Percentiles rank a stretch among this genome's conserved stretches.
Conservation (phyloP, 2,888 invertebrate genomes). For the Zonitis immaculata region DNA sequence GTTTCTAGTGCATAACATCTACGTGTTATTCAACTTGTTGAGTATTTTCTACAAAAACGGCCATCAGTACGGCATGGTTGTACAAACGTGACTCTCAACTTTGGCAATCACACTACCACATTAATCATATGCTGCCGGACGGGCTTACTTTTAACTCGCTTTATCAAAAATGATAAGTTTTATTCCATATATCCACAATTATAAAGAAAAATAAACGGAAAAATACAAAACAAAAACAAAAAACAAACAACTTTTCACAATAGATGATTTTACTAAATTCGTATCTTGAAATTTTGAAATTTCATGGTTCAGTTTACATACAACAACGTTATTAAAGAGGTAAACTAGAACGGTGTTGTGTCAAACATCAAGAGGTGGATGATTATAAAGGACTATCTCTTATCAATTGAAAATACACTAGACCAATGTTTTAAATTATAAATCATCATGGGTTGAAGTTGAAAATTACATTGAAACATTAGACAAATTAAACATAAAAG, state of each 20-base stretch:
- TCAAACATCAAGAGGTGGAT: neutral
- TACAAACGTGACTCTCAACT: slow-evolving; percentile 39
- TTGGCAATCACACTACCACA: slow-evolving; percentile 37
- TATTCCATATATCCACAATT: neutral
- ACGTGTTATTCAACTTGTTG: slow-evolving; percentile 32
- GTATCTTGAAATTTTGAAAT: too few relatives aligned
- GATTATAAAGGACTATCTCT: slow-evolving; percentile 1
- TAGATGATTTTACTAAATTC: too few relatives aligned
- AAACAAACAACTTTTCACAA: too few relatives aligned
- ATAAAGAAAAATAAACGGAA: too few relatives aligned
- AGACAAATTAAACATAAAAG: neutral
- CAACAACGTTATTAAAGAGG: neutral
- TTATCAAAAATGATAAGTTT: slow-evolving; percentile 26
- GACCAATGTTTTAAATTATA: neutral
- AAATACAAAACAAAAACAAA: neutral
- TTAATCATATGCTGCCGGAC: slow-evolving; percentile 35
- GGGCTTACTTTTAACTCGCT: slow-evolving; percentile 33
- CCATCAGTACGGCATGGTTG: slow-evolving; percentile 37
- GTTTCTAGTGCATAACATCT: slow-evolving; percentile 27
- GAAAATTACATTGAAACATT: neutral
- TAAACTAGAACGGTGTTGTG: neutral
- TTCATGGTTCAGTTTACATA: neutral
- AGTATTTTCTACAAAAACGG: slow-evolving; percentile 33
- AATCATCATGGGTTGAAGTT: neutral
- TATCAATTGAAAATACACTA: neutral